Evolutionary conservation across 2,888 invertebrate genomes (phyloP), one percentile per base, ranked within the genome.

Genomic region (Callinectes sapidus): DNA sequence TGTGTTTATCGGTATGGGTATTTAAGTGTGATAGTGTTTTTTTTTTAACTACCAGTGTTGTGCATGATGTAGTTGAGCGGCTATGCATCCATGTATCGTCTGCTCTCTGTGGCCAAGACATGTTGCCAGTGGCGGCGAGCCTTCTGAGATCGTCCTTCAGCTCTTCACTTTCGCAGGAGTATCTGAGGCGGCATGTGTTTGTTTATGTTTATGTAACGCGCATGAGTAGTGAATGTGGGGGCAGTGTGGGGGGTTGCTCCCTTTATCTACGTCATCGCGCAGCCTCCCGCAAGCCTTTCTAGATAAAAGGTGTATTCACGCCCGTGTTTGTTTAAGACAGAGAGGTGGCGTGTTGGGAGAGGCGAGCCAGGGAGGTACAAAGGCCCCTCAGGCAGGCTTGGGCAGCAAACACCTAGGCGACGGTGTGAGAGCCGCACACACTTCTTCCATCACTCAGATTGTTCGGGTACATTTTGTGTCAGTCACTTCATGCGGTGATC

Each of bases 291-390:
- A 81, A 81, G 16, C 81, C 81, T 81, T 16, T 35, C 35, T 35
- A 35, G 81, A 81, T 81, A 81, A 81, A 81, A 81, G 81, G 81
- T 81, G 81, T 81, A 81, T 81, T 81, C 81, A 81, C 81, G 81
- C 14, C 81, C 81, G 35, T 81, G 81, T 81, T 81, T 81, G 35
- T 10, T 35, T 18, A 81, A 81, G 81, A 81, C 81, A 81, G 35
- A 81, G 81, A 35, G 35, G 35, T 81, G 81, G 81, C 81, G 81
- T 81, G 35, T 81, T 81, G 35, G 35, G 81, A 81, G 81, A 81
- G 81, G 81, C 35, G 71, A 81, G 81, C 35, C 81, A 81, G 81
- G 35, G 81, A 81, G 81, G 35, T 81, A 81, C 81, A 81, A 35
- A 81, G 81, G 35, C 81, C 35, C 35, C 35, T 23, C n/a, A 81